These are phyloP conservation scores for Capitulum mitella DNA, from an alignment of 2,888 invertebrate genomes.

Conservation along the genomic window DNA sequence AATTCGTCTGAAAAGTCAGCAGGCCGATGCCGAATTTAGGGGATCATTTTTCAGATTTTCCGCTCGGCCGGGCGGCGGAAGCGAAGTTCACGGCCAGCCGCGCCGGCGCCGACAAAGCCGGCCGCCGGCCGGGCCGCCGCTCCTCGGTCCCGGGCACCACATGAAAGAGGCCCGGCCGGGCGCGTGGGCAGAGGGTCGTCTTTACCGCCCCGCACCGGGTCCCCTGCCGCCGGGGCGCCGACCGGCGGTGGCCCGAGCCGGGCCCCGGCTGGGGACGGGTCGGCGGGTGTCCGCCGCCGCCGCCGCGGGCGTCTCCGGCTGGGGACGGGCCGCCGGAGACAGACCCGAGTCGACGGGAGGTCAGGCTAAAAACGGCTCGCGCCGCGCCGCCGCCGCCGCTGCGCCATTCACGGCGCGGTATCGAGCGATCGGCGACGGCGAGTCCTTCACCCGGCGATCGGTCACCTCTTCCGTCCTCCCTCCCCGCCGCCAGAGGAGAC, in stretches of 20 bases:
- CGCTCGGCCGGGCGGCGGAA: not conserved
- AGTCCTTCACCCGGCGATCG: not conserved
- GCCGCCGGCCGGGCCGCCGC: not conserved
- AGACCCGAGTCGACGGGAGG: no score
- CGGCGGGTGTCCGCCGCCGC: no score
- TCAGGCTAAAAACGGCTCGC: no score
- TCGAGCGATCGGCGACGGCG: not conserved
- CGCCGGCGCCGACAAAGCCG: not conserved
- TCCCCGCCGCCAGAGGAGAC: no score
- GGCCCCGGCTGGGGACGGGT: no score
- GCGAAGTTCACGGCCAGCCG: not conserved
- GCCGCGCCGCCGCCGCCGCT: no score
- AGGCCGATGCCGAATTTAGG: no score
- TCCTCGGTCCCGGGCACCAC: not conserved
- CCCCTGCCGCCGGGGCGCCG: not conserved
- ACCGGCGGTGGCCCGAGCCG: not conserved
- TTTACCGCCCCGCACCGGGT: not conserved
- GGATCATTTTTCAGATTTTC: conserved; percentile 7
- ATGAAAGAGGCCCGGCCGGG: not conserved
- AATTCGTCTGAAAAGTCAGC: no score
- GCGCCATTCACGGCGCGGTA: no score
- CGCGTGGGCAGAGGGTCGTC: conserved; percentile 4
- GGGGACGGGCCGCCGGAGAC: no score
- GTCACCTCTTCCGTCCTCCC: not conserved
- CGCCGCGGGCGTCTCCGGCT: not conserved